phyloP scores from a whole-genome alignment of 1,140 invertebrate species.

The Bombus ignitus region DNA sequence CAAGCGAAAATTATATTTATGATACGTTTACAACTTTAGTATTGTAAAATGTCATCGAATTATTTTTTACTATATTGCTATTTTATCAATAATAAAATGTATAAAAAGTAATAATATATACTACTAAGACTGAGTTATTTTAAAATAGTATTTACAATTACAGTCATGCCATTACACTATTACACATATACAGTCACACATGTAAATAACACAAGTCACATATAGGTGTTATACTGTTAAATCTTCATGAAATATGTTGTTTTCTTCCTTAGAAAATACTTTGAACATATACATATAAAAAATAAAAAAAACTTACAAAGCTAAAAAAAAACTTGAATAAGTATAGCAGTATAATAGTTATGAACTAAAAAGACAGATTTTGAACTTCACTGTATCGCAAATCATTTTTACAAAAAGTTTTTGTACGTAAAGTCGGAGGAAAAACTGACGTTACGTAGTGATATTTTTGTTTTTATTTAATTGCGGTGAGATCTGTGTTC shows the following conservation, averaged over 20 bases:
- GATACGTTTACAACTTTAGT: slow-evolving; percentile 53
- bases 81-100: slow-evolving; percentile 49
- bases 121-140: background rate
- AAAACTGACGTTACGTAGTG: slow-evolving; percentile 27
- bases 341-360: background rate
- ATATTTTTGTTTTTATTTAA: slow-evolving; percentile 74
- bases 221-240: too few relatives aligned
- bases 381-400: background rate
- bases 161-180: slow-evolving; percentile 5
- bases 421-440: background rate
- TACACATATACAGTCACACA: slow-evolving; percentile 7
- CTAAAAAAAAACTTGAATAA: too few relatives aligned
- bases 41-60: slow-evolving; percentile 51
- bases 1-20: slow-evolving; percentile 33
- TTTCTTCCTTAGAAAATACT: too few relatives aligned
- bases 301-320: background rate
- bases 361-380: background rate
- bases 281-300: slow-evolving; percentile 62
- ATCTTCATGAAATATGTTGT: too few relatives aligned
- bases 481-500: slow-evolving; percentile 78
- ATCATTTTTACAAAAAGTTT: background rate
- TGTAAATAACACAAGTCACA: background rate
- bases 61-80: slow-evolving; percentile 45
- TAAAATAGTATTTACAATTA: slow-evolving; percentile 45
- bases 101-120: slow-evolving; percentile 44